Evolutionary conservation across 2,888 invertebrate species (phyloP).

Genomic region (Eupithecia dodoneata): DNA sequence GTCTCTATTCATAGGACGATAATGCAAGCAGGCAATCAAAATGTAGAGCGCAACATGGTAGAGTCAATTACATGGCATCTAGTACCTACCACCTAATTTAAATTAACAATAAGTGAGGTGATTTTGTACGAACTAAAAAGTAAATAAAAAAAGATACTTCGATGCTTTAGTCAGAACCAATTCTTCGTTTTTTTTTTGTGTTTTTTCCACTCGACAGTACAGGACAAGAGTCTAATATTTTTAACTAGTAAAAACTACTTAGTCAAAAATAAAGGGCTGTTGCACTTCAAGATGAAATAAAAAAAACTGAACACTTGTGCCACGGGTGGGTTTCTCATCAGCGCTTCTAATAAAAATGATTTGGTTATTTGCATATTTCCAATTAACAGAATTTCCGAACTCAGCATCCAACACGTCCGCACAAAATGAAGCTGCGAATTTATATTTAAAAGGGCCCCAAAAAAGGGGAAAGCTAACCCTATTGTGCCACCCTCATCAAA

Average conservation of each 20-base stretch:
- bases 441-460: constrained; percentile 71
- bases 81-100: neutral
- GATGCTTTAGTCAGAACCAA: neutral
- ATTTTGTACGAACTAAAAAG: neutral
- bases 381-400: constrained; percentile 43
- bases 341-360: constrained; percentile 15
- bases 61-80: neutral
- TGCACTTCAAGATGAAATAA: neutral
- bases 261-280: neutral
- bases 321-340: neutral
- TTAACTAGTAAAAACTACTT: neutral
- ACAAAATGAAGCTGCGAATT: constrained; percentile 61
- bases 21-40: constrained; percentile 5
- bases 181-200: neutral
- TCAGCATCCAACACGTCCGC: constrained; percentile 50
- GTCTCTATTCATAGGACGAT: constrained; percentile 7
- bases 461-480: constrained; percentile 74
- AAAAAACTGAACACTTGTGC: neutral
- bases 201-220: neutral
- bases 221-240: neutral
- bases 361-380: constrained; percentile 40
- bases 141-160: neutral
- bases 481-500: constrained; percentile 75
- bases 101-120: neutral
- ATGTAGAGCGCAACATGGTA: constrained; percentile 12